These are phyloP conservation scores for Drosophila sordidapex DNA, from an alignment of 2,888 invertebrate genomes.

Conservation along the genomic window DNA sequence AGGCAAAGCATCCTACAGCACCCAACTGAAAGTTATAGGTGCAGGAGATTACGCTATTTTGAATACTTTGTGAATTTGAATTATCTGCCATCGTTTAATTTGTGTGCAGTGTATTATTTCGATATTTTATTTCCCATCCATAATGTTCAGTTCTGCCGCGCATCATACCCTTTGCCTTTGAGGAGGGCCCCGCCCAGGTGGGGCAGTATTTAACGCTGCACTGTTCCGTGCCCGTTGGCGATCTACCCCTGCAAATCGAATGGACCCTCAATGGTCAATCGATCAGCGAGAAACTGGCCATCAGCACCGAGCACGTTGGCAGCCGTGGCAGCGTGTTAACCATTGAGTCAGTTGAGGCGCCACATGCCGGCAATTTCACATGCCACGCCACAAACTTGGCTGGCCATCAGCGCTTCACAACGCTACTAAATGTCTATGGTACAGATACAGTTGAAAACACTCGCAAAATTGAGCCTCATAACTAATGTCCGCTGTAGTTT, in stretches of 20 bases:
- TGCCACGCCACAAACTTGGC: conserved; percentile 91
- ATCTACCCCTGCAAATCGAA: conserved; percentile 90
- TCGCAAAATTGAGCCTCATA: conserved; percentile 2
- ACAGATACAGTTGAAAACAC: conserved; percentile 57
- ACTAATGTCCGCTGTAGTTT: conserved; percentile 48
- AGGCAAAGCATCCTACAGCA: conserved; percentile 89
- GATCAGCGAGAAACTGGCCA: conserved; percentile 87
- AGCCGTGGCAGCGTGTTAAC: conserved; percentile 88
- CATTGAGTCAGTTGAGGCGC: conserved; percentile 88
- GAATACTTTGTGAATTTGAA: conserved; percentile 23
- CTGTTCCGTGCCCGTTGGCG: conserved; percentile 91
- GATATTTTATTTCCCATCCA: conserved; percentile 22
- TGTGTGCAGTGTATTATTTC: conserved; percentile 37
- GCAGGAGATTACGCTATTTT: conserved; percentile 17
- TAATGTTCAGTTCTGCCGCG: conserved; percentile 89
- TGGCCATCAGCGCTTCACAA: conserved; percentile 89
- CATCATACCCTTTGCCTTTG: conserved; percentile 93
- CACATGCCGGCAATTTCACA: conserved; percentile 91
- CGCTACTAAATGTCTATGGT: conserved; percentile 91
- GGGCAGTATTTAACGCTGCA: conserved; percentile 89
- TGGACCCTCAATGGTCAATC: conserved; percentile 89
- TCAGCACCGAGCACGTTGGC: conserved; percentile 86
- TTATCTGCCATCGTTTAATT: conserved; percentile 30
- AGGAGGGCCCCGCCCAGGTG: conserved; percentile 90
- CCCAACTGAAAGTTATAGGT: conserved; percentile 91